Conservation (phyloP, 2,113 vertebrate genomes). For the Nannospalax galili region DNA sequence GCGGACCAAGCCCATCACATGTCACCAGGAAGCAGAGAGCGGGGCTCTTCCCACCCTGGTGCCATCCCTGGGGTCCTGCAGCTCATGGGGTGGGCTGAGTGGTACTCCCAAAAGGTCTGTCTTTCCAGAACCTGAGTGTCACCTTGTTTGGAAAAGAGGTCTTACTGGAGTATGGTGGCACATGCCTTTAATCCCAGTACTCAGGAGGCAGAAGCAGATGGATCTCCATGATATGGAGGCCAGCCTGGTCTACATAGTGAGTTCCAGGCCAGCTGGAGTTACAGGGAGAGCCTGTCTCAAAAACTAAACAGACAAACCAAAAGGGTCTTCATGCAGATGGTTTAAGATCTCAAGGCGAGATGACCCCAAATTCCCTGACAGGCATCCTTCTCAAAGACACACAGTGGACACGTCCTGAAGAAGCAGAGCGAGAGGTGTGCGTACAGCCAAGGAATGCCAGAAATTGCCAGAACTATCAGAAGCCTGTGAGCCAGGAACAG, state of each 20-base stretch:
- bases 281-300: too few relatives aligned
- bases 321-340: background rate
- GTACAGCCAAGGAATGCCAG: background rate
- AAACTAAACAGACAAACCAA: too few relatives aligned
- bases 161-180: too few relatives aligned
- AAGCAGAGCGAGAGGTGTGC: background rate
- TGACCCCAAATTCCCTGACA: background rate
- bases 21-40: accelerated
- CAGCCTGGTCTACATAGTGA: too few relatives aligned
- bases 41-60: accelerated
- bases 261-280: too few relatives aligned
- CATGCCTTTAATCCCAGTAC: too few relatives aligned
- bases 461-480: accelerated
- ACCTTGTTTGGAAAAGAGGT: background rate
- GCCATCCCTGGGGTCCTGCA: background rate
- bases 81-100: accelerated
- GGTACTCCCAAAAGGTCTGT: background rate
- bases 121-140: background rate
- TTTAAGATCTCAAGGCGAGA: background rate
- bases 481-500: accelerated
- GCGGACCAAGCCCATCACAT: background rate
- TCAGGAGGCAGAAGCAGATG: too few relatives aligned
- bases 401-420: accelerated
- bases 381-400: background rate
- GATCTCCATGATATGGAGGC: too few relatives aligned